These are phyloP conservation scores for Hypomesus transpacificus DNA, from an alignment of 2,113 vertebrate species.

Conservation along the genomic window DNA sequence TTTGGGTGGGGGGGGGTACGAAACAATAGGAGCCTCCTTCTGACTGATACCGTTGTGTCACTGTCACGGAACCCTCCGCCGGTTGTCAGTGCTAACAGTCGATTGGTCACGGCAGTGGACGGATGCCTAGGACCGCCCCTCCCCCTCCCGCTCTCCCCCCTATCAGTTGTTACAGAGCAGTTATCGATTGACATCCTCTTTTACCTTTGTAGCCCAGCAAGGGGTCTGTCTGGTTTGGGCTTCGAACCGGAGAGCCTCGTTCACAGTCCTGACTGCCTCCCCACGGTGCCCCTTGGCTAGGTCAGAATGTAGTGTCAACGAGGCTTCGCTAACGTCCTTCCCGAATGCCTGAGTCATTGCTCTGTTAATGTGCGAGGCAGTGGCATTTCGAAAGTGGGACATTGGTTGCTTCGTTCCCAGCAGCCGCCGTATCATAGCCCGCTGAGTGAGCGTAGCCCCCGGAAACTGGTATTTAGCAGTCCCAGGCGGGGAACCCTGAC, in stretches of 20 bases:
- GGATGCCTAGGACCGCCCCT: not conserved
- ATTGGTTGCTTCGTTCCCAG: not conserved
- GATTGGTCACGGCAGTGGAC: no score
- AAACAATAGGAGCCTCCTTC: not conserved
- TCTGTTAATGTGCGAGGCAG: conserved; percentile 4
- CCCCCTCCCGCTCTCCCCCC: not conserved
- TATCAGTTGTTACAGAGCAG: no score
- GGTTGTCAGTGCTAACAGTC: no score
- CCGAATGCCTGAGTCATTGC: not conserved
- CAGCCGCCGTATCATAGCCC: not conserved
- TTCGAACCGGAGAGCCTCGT: no score
- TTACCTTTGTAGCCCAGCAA: no score
- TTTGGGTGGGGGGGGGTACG: not conserved
- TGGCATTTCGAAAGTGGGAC: conserved; percentile 12
- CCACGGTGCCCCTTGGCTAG: no score
- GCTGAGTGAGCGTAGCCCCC: not conserved
- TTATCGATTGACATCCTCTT: no score
- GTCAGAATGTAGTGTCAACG: no score
- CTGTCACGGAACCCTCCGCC: no score
- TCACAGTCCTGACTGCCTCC: no score
- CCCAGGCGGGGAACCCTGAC: conserved; percentile 35
- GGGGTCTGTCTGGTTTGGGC: no score
- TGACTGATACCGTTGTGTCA: not conserved
- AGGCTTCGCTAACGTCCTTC: not conserved
- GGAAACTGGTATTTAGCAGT: not conserved